Conservation (phyloP, 92 coral and sea anemone species). For the Anthopleura xanthogrammica region DNA sequence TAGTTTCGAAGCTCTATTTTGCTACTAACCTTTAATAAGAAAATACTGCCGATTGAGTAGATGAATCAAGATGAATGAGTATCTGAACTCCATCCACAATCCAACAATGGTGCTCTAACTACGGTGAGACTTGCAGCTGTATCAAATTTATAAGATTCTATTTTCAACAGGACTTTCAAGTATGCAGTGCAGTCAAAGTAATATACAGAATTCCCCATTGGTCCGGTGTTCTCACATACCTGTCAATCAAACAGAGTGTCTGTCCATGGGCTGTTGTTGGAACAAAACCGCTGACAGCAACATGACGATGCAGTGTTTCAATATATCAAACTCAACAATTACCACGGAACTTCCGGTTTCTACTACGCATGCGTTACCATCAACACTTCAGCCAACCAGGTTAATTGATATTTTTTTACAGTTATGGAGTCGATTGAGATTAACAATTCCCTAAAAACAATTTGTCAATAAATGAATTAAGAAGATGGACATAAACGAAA, state of each 20-base stretch:
- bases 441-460: too few relatives aligned
- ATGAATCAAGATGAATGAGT: too few relatives aligned
- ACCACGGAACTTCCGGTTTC: not conserved
- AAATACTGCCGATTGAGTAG: too few relatives aligned
- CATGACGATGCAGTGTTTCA: not conserved
- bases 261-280: slow-evolving; percentile 77
- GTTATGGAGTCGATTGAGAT: too few relatives aligned
- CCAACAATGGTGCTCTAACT: too few relatives aligned
- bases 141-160: not conserved
- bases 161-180: not conserved
- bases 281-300: slow-evolving; percentile 11
- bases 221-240: not conserved
- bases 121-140: too few relatives aligned
- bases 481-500: too few relatives aligned
- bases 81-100: too few relatives aligned
- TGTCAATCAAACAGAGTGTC: slow-evolving; percentile 37
- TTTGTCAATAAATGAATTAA: too few relatives aligned
- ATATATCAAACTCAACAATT: not conserved
- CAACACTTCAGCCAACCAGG: not conserved
- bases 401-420: not conserved
- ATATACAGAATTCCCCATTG: not conserved
- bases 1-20: too few relatives aligned
- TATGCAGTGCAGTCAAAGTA: not conserved
- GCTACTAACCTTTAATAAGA: too few relatives aligned
- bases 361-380: not conserved